A percentile compares a stretch with the other conserved stretches of the same genome.
These are phyloP conservation scores for Anarhynchus alexandrinus DNA, from an alignment of 2,113 vertebrate genomes.

Conservation along the genomic window DNA sequence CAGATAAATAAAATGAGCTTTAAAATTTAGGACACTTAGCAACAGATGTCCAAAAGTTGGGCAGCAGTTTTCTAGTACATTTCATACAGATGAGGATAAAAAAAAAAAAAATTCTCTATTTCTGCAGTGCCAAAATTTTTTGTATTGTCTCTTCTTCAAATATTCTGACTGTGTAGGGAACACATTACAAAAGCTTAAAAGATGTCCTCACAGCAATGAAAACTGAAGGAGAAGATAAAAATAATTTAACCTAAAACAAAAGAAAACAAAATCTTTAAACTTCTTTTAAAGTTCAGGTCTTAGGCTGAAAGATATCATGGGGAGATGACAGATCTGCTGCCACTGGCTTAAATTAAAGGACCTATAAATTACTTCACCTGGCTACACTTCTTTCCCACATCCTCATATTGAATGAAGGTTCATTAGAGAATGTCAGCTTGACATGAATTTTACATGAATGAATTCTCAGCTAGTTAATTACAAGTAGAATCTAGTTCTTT, in stretches of 20 bases:
- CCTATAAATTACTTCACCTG: constrained; percentile 47
- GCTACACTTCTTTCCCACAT: not conserved
- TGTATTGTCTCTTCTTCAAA: not conserved
- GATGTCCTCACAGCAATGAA: not conserved
- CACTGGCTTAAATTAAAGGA: constrained; percentile 8
- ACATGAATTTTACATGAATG: constrained; percentile 49
- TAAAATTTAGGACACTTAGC: not conserved
- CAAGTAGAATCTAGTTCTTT: not conserved
- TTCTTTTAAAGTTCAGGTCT: not conserved
- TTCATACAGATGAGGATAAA: not conserved
- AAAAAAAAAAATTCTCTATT: not conserved
- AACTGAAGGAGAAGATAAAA: not conserved
- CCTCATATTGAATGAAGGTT: not conserved
- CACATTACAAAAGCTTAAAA: not conserved
- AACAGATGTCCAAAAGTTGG: not conserved
- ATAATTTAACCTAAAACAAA: not conserved
- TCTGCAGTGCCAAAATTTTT: not conserved
- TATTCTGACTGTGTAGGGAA: not conserved
- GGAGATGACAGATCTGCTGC: constrained; percentile 35
- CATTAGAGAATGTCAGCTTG: constrained; percentile 40
- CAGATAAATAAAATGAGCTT: not conserved
- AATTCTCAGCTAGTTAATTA: constrained; percentile 39
- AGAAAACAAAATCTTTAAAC: not conserved
- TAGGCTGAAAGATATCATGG: not conserved
- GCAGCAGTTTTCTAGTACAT: not conserved